A percentile compares a stretch with the other conserved stretches of the same genome.
phyloP scores from a whole-genome alignment of 1,140 invertebrate genomes.

The Drosophila melanica region DNA sequence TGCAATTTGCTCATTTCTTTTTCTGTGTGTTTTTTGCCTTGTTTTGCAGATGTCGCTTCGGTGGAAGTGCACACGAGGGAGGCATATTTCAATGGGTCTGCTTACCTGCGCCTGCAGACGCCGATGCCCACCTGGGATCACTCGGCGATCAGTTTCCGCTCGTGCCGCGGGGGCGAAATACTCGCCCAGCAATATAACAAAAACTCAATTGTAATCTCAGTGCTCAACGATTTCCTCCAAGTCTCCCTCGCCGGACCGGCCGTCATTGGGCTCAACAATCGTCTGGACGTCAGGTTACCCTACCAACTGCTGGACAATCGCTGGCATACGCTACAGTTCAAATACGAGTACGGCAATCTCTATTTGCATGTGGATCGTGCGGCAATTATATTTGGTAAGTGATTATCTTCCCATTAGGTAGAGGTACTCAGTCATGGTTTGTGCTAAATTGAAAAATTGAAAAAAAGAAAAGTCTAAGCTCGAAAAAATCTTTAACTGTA shows the following conservation, averaged over 20 bases:
- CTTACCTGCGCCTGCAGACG: conserved; percentile 88
- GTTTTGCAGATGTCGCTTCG: conserved; percentile 66
- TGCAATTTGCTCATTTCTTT: conserved; percentile 35
- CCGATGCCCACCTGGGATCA: conserved; percentile 90
- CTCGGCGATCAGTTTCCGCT: conserved; percentile 91
- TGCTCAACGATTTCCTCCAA: conserved; percentile 88
- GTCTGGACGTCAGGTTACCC: conserved; percentile 87
- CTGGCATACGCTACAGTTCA: conserved; percentile 87
- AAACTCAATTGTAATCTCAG: conserved; percentile 87
- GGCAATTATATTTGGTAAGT: conserved; percentile 79
- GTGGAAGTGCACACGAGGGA: conserved; percentile 86
- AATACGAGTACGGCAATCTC: conserved; percentile 87
- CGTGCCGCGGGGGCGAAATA: conserved; percentile 90
- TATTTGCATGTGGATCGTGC: conserved; percentile 85
- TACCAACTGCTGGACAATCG: conserved; percentile 90
- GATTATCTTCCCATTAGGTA: conserved; percentile 15
- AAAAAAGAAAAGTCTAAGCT: neutral
- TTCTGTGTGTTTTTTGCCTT: conserved; percentile 28
- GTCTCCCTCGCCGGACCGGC: conserved; percentile 87
- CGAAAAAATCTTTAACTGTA: neutral
- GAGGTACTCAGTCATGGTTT: neutral
- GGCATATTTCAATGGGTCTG: conserved; percentile 92
- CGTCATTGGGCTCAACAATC: conserved; percentile 84
- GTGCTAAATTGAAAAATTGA: neutral
- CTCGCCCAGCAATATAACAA: conserved; percentile 89